Evolutionary conservation across 2,797 vertebrate species (phyloP), one percentile per base, ranked within the genome.

Genomic region (Ateles fusciceps): DNA sequence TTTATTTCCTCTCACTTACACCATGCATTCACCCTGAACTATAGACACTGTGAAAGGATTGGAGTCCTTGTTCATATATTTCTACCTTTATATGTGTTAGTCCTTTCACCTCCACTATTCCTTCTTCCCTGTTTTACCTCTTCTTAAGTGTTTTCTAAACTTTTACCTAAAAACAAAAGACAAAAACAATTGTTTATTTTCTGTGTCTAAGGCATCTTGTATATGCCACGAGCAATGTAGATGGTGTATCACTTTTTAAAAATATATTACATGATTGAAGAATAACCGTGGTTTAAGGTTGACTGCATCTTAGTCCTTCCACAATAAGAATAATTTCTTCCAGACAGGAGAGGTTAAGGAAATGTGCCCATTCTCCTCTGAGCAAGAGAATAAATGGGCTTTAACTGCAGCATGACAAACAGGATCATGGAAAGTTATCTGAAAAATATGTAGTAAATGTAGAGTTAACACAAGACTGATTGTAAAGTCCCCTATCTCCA

Each of bases 371-470:
- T 93, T 30, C 36, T 79, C 17, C n/a, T 84, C 80, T 39, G 24
- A 95, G 61, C 19, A 94, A 93, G 83, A 64, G 93, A 76, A 93
- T 33, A 74, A 57, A 39, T 48, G 26, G 28, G 14, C n/a, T 95
- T 96, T 95, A 79, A 89, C 68, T 75, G 12, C 12, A 93, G 28
- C 85, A 72, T 30, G 44, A 72, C 33, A 71, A 83, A 89, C 36
- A 84, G 33, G 21, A 59, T 93, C 75, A 15, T 59, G 52, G 91
- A 44, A 80, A 74, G 19, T 48, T 80, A 75, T 68, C 10, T 68
- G 48, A 50, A 72, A 87, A 30, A 83, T 46, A 21, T 44, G 7
- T n/a, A 80, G 42, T 52, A 87, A 86, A 64, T 61, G 17, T 22
- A 87, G 52, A 52, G 50, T 85, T 57, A 72, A 33, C 42, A 74